Evolutionary conservation across 2,797 vertebrate species (phyloP).

Genomic region (Loris lydekkerianus): DNA sequence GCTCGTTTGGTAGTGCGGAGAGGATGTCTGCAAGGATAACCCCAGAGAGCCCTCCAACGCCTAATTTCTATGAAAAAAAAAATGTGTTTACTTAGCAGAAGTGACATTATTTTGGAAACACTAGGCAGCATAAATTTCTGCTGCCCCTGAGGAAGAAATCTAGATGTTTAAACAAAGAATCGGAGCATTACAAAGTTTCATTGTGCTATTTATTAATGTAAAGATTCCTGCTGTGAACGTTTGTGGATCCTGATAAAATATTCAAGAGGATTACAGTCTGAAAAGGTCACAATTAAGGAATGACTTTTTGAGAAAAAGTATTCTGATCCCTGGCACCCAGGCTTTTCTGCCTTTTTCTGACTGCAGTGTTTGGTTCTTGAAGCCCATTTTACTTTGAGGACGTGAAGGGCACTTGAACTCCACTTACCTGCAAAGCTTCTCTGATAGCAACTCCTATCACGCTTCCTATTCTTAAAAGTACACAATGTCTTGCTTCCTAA

Average conservation of each 20-base stretch:
- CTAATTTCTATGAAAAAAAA: slow-evolving; percentile 67
- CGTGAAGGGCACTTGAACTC: not conserved
- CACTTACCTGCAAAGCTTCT: not conserved
- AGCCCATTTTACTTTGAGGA: not conserved
- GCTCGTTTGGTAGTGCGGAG: not conserved
- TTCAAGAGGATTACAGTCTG: slow-evolving; percentile 13
- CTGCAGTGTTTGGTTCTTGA: not conserved
- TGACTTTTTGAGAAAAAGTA: not conserved
- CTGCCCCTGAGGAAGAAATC: slow-evolving; percentile 62
- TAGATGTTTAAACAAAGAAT: slow-evolving; percentile 79
- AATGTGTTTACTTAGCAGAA: slow-evolving; percentile 73
- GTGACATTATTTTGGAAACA: slow-evolving; percentile 76
- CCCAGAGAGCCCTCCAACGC: slow-evolving; percentile 62
- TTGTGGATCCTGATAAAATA: slow-evolving; percentile 27
- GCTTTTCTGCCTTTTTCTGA: not conserved
- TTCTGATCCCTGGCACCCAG: not conserved
- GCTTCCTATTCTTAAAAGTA: not conserved
- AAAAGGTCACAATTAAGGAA: slow-evolving; percentile 54
- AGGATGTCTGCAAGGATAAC: slow-evolving; percentile 32
- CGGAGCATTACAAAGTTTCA: slow-evolving; percentile 27
- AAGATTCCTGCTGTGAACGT: not conserved
- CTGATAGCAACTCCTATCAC: not conserved
- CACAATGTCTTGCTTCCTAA: not conserved
- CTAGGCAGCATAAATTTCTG: slow-evolving; percentile 66
- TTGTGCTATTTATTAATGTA: slow-evolving; percentile 37